Percentiles rank a stretch among this genome's conserved stretches.
Conservation (phyloP, 2,888 invertebrate genomes). For the Nomada hirtipes region DNA sequence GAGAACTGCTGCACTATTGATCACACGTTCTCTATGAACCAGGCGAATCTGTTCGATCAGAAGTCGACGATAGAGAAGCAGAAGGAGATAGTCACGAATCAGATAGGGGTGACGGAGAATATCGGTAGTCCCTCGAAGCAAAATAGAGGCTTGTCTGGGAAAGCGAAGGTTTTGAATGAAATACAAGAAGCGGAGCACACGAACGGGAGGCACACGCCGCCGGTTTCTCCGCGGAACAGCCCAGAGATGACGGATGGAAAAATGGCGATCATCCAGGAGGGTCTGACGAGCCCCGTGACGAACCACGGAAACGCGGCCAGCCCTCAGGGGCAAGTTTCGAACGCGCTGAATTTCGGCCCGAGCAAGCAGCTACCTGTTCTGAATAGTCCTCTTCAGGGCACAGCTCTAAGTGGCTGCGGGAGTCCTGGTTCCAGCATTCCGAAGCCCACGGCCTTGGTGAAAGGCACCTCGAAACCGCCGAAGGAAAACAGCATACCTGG, state of each 20-base stretch:
- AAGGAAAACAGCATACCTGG: constrained; percentile 84
- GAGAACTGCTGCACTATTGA: constrained; percentile 68
- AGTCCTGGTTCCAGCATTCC: constrained; percentile 90
- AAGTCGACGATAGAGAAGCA: constrained; percentile 45
- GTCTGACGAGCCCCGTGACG: background rate
- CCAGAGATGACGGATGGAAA: constrained; percentile 36
- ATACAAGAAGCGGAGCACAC: constrained; percentile 6
- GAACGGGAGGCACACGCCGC: constrained; percentile 30
- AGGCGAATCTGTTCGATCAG: constrained; percentile 74
- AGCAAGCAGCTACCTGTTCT: constrained; percentile 49
- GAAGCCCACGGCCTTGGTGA: constrained; percentile 96
- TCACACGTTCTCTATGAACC: constrained; percentile 77
- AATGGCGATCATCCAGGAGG: constrained; percentile 39
- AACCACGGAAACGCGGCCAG: background rate
- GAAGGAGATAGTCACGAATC: constrained; percentile 52
- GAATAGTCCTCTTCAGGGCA: constrained; percentile 64
- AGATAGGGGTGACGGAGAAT: constrained; percentile 34
- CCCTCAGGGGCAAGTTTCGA: constrained; percentile 26
- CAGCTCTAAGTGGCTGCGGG: constrained; percentile 51
- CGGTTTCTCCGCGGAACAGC: constrained; percentile 21
- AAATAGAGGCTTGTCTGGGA: constrained; percentile 28
- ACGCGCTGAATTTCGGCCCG: constrained; percentile 49
- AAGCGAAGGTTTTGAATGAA: constrained; percentile 13
- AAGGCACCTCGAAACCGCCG: constrained; percentile 93
- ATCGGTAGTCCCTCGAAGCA: constrained; percentile 27